Evolutionary conservation across 2,797 vertebrate species (phyloP), one percentile per base, ranked within the genome.

Genomic region (Thunnus albacares): DNA sequence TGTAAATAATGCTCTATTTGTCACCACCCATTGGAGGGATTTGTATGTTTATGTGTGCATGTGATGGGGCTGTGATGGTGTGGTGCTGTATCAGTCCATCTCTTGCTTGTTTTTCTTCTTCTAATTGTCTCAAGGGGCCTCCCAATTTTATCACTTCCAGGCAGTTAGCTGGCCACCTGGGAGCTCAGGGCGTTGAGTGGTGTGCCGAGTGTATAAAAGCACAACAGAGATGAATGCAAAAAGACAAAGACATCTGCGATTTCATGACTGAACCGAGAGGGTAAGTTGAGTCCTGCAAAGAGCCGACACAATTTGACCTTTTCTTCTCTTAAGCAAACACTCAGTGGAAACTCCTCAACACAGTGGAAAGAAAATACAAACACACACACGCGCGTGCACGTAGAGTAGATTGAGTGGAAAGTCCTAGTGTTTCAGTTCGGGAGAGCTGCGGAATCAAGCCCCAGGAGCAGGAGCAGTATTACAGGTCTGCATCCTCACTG

Each of bases 401-500:
- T 82, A 73, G 73, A 81, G 77, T 47, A 47, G 56, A 85, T 80
- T 1, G 11, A 83, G 79, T 86, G 86, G 88, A 92, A 91, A 88
- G 73, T 89, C 71, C 73, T 80, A 3, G 75, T 70, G 75, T 83
- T 91, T 88, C 45, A 73, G 79, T 84, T 69, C 49, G 33, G 63
- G 53, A 86, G 78, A 74, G 71, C 69, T 77, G 71, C 87, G 84
- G 87, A 90, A 89, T 92, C 81, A 80, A 89, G 75, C 74, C 79
- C 68, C 33, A 51, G 60, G 73, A 88, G 92, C 79, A 41, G 62
- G 74, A 81, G 58, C 53, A 47, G 66, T 75, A 85, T 79, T 66
- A 62, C 77, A 81, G 65, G 82, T 83, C 86, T 94, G 90, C 55
- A 90, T 94, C 92, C 92, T 90, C 73, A 62, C 74, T 81, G 92